Evolutionary conservation across 2,113 vertebrate genomes (phyloP), one percentile per base, ranked within the genome.

Genomic region (Pituophis catenifer): DNA sequence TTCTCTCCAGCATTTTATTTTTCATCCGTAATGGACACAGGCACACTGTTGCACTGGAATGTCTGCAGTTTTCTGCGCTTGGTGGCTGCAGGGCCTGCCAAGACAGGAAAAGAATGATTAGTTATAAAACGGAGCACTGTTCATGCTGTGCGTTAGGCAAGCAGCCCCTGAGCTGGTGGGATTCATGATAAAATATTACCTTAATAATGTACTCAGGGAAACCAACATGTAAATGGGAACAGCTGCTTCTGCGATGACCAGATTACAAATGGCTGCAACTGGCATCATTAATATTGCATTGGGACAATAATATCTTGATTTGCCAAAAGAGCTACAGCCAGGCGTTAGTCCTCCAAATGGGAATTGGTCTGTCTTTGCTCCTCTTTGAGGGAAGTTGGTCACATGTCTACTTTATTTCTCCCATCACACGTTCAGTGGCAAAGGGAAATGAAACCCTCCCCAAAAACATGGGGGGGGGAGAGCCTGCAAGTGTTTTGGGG

Each of bases 191-290:
- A 97, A 96, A 96, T 91, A 96, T 95, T 95, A 91, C 96, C 96
- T 96, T 96, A 96, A 96, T 95, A 96, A 97, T 70, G 6, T 33
- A 48, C 97, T 92, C 91, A 4, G 96, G 59, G 95, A 96, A 93
- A 96, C 92, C 92, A 81, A 38, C 44, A 55, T 62, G 95, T 96
- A 94, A 93, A 95, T 88, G 95, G 86, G 86, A 93, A 93, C 95
- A 92, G 96, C 96, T 94, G 96, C 95, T 94, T 96, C 96, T 91
- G 94, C 96, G 96, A 96, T 91, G 96, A 95, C 94, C 90, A 21
- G 81, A 93, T 95, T 94, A 95, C 92, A 96, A 96, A 93, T 23
- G 94, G 94, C 75, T 52, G 8, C 92, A 75, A 95, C 88, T 94
- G 26, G 10, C 90, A 94, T 94, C 95, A 86, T 96, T 95, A 96